Conservation (phyloP, 2,113 vertebrate species). For the Columba livia region DNA sequence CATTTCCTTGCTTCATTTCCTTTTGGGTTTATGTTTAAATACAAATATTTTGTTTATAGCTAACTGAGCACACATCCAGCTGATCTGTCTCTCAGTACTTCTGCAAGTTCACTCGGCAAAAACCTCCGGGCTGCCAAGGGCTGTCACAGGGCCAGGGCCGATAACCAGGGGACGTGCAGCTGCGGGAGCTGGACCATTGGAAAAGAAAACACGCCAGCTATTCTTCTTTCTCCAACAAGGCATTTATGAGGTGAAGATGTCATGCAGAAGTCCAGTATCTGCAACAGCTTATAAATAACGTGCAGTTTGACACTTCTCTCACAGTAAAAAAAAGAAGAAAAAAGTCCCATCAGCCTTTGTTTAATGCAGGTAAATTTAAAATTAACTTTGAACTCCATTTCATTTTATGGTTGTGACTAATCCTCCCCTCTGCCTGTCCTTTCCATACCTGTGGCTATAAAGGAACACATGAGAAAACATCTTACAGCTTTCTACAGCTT, state of each 20-base stretch:
- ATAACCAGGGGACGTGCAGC: not conserved
- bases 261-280: not conserved
- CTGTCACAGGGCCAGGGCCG: not conserved
- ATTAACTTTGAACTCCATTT: not conserved
- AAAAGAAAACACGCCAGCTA: not conserved
- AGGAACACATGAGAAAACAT: not conserved
- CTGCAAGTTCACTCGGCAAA: not conserved
- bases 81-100: not conserved
- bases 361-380: not conserved
- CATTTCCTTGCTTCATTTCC: conserved; percentile 28
- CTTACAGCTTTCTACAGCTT: not conserved
- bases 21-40: conserved; percentile 30
- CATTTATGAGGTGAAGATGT: conserved; percentile 19
- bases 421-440: not conserved
- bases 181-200: not conserved
- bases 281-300: not conserved
- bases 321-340: not conserved
- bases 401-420: not conserved
- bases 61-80: not conserved
- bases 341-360: not conserved
- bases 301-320: not conserved
- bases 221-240: not conserved
- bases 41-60: conserved; percentile 45
- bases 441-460: not conserved
- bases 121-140: not conserved